Conservation (phyloP, 1,140 invertebrate genomes). For the Ectropis grisescens region DNA sequence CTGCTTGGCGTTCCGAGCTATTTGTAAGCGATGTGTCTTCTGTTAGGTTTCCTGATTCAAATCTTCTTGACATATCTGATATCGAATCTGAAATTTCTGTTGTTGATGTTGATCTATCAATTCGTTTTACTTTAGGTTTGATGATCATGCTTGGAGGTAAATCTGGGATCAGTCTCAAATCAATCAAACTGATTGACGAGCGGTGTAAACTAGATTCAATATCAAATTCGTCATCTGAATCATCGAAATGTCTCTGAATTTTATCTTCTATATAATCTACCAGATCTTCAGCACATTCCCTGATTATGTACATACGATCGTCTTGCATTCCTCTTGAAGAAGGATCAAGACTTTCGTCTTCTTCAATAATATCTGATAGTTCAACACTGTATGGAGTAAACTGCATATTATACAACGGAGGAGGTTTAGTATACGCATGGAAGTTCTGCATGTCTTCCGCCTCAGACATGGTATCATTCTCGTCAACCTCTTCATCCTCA, state of each 20-base stretch:
- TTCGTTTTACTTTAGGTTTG: constrained; percentile 41
- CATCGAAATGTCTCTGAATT: constrained; percentile 29
- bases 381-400: constrained; percentile 58
- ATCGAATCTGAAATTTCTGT: constrained; percentile 48
- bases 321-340: constrained; percentile 40
- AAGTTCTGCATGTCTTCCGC: constrained; percentile 56
- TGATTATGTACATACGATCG: constrained; percentile 21
- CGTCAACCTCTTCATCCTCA: too few species aligned
- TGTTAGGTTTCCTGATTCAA: constrained; percentile 48
- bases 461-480: constrained; percentile 57
- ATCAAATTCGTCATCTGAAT: constrained; percentile 38
- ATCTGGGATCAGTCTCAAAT: constrained; percentile 55
- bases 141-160: constrained; percentile 51
- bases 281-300: constrained; percentile 38
- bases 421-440: constrained; percentile 49
- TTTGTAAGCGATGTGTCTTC: constrained; percentile 39
- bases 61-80: constrained; percentile 38
- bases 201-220: constrained; percentile 33
- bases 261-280: constrained; percentile 43
- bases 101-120: constrained; percentile 55
- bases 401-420: constrained; percentile 28
- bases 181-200: constrained; percentile 47
- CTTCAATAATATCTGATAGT: constrained; percentile 56
- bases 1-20: constrained; percentile 31
- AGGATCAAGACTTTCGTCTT: constrained; percentile 41